Evolutionary conservation across 2,113 vertebrate genomes (phyloP), one percentile per base, ranked within the genome.

Genomic region (Calidris pygmaea): DNA sequence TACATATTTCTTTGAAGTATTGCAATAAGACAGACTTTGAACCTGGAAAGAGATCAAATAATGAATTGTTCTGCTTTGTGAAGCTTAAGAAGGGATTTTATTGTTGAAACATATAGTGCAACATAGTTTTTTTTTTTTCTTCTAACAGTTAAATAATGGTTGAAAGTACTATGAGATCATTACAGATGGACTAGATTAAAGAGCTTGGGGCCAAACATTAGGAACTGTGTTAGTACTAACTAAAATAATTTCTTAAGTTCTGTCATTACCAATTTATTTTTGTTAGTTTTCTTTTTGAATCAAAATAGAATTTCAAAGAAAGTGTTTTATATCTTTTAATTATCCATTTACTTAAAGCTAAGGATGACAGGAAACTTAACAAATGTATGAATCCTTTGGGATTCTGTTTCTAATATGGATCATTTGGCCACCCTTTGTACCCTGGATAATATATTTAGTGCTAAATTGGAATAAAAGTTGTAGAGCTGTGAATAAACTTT

Each of bases 41-140:
- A 99, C 99, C 99, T 99, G 99, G 99, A 99, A 98, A 97, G 98
- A 99, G 99, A 99, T 99, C 99, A 99, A 98, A 99, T 98, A 99
- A 99, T 99, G 98, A 99, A 99, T 98, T 98, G 97, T 98, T 98
- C 98, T 98, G 97, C 98, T 99, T 99, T 99, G 99, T 99, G 98
- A 99, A 99, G 99, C 98, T 97, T 99, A 98, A 99, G 98, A 99
- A 99, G 98, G 98, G 98, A 98, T 98, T 99, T 99, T 98, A 99
- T 99, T 99, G 98, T 99, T 98, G 98, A 99, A 99, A 99, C 98
- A 98, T 99, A 99, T 99, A 98, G 98, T 98, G 97, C 98, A 98
- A 98, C 98, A 98, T 98, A 98, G 83, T 15, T 32, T 66, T 66
- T 74, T 98, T 98, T 98, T 97, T 97, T 97, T 97, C 97, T 98